Conservation (phyloP, 2,888 invertebrate species). For the Ornithoptera alexandrae region DNA sequence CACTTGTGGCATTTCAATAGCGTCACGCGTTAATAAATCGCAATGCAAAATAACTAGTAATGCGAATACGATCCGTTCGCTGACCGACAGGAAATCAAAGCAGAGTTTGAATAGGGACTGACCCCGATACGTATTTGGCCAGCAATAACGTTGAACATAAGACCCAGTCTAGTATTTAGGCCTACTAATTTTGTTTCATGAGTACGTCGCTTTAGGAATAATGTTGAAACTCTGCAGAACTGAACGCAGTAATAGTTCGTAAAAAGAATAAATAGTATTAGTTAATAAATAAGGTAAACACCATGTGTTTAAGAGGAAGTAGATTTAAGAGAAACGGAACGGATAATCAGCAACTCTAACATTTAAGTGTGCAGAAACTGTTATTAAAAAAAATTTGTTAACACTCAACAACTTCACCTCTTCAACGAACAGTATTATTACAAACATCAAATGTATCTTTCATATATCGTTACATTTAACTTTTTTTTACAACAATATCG, state of each 20-base stretch:
- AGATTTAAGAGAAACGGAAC: no score
- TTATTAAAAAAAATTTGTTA: no score
- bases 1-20: slow-evolving; percentile 13
- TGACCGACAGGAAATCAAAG: slow-evolving; percentile 48
- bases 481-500: not conserved
- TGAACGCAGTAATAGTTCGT: no score
- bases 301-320: no score
- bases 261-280: no score
- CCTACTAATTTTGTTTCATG: slow-evolving; percentile 21
- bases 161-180: slow-evolving; percentile 26
- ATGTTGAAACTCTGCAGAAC: not conserved
- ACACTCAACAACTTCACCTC: not conserved
- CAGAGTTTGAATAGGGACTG: slow-evolving; percentile 42
- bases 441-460: not conserved
- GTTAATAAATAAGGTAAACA: no score
- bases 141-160: slow-evolving; percentile 31
- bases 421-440: not conserved
- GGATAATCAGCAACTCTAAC: no score
- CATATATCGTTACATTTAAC: not conserved
- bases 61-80: slow-evolving; percentile 36
- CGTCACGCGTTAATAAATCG: slow-evolving; percentile 24
- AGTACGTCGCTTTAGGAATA: slow-evolving; percentile 10
- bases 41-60: slow-evolving; percentile 26
- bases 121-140: slow-evolving; percentile 29
- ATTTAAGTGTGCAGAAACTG: no score